Conservation (phyloP, 2,113 vertebrate species). For the Brienomyrus longianalis region DNA sequence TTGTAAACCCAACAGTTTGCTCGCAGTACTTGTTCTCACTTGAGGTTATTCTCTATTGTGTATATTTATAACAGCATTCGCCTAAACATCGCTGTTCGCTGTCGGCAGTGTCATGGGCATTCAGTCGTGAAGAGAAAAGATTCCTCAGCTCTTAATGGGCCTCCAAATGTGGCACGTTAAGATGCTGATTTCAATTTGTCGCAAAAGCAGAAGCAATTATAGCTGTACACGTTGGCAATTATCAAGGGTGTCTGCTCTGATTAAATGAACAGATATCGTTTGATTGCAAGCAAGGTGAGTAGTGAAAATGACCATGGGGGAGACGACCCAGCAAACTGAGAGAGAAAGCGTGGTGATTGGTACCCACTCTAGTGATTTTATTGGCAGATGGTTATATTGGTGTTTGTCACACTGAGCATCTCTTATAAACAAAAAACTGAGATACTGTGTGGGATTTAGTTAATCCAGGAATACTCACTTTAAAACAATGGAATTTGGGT, state of each 20-base stretch:
- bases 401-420: background rate
- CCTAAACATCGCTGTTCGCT: background rate
- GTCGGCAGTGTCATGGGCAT: background rate
- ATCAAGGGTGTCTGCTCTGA: conserved; percentile 52
- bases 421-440: background rate
- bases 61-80: background rate
- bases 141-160: background rate
- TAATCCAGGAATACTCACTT: background rate
- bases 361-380: background rate
- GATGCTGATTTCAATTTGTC: conserved; percentile 50
- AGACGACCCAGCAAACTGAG: background rate
- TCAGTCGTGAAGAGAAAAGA: conserved; percentile 13
- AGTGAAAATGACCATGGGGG: background rate
- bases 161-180: conserved; percentile 14
- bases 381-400: background rate
- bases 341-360: background rate
- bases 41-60: background rate
- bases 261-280: conserved; percentile 40
- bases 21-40: background rate
- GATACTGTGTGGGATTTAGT: background rate
- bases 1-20: background rate
- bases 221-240: conserved; percentile 40
- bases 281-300: conserved; percentile 27
- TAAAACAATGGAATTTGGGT: background rate
- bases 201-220: conserved; percentile 39